phyloP scores from a whole-genome alignment of 2,888 invertebrate species.

The Crepidodera aurea region DNA sequence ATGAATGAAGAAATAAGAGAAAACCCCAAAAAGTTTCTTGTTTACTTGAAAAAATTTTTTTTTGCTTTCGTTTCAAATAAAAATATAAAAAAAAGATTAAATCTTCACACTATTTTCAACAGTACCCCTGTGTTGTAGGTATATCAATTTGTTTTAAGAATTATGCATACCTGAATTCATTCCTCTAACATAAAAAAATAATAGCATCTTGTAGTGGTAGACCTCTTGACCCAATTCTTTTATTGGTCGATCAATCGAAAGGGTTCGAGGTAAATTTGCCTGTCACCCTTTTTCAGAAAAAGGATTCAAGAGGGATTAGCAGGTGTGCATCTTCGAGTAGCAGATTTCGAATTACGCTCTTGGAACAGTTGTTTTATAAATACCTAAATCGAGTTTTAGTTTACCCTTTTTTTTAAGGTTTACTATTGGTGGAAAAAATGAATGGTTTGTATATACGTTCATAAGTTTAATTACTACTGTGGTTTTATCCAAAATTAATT shows the following conservation, averaged over 20 bases:
- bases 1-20: too few species aligned
- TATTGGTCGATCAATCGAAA: not conserved
- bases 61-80: too few species aligned
- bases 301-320: not conserved
- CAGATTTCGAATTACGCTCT: not conserved
- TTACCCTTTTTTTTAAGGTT: not conserved
- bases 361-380: constrained; percentile 1
- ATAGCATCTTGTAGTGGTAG: not conserved
- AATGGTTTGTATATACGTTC: too few species aligned
- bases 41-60: too few species aligned
- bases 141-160: too few species aligned
- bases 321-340: not conserved
- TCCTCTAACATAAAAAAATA: not conserved
- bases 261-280: not conserved
- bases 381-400: not conserved
- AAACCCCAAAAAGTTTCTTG: too few species aligned
- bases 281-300: not conserved
- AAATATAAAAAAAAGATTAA: too few species aligned
- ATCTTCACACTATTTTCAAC: too few species aligned
- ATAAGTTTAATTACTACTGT: too few species aligned
- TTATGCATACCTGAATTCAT: not conserved
- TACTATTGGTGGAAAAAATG: too few species aligned
- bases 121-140: too few species aligned
- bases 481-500: too few species aligned
- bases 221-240: constrained; percentile 3